These are phyloP conservation scores for Cerastis leucographa DNA, from an alignment of 2,888 invertebrate species.

Conservation along the genomic window DNA sequence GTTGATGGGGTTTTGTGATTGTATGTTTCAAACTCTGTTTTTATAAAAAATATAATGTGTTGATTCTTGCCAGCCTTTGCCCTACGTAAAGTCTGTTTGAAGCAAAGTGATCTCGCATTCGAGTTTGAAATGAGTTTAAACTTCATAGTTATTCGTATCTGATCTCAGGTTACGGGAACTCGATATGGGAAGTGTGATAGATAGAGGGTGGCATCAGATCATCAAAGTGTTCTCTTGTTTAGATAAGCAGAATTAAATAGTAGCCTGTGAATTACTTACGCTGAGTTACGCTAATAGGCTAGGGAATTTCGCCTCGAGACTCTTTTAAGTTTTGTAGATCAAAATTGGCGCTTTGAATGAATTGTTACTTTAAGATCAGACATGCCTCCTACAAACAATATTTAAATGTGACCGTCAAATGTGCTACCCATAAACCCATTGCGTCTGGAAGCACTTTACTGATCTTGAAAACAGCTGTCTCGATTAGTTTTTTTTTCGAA, in stretches of 20 bases:
- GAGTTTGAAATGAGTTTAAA: slow-evolving; percentile 40
- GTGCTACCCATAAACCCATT: background rate
- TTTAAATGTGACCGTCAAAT: background rate
- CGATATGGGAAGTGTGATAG: slow-evolving; percentile 60
- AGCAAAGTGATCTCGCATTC: background rate
- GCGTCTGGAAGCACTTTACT: too few relatives aligned
- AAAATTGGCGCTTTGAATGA: background rate
- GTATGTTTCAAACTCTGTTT: background rate
- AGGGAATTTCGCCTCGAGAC: background rate
- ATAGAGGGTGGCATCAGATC: slow-evolving; percentile 64
- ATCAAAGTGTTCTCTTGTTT: slow-evolving; percentile 58
- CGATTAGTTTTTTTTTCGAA: background rate
- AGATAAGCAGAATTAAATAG: slow-evolving; percentile 47
- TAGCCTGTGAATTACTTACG: slow-evolving; percentile 13
- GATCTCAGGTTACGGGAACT: slow-evolving; percentile 61
- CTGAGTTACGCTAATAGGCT: background rate
- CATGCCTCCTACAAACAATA: background rate
- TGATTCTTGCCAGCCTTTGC: background rate
- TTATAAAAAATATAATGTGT: background rate
- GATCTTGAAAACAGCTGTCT: background rate
- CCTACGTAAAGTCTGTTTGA: background rate
- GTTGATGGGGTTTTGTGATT: background rate
- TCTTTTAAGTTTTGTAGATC: background rate
- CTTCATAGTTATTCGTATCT: slow-evolving; percentile 5
- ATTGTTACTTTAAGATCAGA: background rate